Conservation (phyloP, 2,113 vertebrate species). For the Phrynosoma platyrhinos region DNA sequence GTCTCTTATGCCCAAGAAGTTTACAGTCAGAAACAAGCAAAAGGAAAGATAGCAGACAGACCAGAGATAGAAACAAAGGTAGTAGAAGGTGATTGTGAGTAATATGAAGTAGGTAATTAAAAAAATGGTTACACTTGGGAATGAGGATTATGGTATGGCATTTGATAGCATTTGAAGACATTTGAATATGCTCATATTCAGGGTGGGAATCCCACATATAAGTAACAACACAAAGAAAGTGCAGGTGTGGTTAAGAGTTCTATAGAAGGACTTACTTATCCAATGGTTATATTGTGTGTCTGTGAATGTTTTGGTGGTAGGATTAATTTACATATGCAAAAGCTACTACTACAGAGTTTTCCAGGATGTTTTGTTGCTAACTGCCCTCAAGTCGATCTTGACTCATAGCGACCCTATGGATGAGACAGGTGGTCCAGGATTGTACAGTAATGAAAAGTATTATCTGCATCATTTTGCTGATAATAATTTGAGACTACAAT, state of each 20-base stretch:
- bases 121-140: neutral
- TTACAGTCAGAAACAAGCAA: neutral
- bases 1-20: neutral
- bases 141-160: neutral
- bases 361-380: neutral
- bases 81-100: too few relatives aligned
- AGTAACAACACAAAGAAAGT: neutral
- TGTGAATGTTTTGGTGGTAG: neutral
- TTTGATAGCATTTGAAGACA: neutral
- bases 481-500: constrained; percentile 11
- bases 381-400: too few relatives aligned
- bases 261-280: neutral
- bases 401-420: too few relatives aligned
- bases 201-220: too few relatives aligned
- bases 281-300: neutral
- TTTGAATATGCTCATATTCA: neutral
- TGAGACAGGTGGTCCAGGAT: too few relatives aligned
- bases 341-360: constrained; percentile 10
- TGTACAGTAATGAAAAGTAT: constrained; percentile 37
- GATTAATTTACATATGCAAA: neutral
- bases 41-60: neutral
- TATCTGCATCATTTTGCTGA: neutral
- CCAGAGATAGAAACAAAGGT: neutral
- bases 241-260: neutral
- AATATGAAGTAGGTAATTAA: neutral